Conservation (phyloP, 1,140 invertebrate genomes). For the Drosophila quadrilineata region DNA sequence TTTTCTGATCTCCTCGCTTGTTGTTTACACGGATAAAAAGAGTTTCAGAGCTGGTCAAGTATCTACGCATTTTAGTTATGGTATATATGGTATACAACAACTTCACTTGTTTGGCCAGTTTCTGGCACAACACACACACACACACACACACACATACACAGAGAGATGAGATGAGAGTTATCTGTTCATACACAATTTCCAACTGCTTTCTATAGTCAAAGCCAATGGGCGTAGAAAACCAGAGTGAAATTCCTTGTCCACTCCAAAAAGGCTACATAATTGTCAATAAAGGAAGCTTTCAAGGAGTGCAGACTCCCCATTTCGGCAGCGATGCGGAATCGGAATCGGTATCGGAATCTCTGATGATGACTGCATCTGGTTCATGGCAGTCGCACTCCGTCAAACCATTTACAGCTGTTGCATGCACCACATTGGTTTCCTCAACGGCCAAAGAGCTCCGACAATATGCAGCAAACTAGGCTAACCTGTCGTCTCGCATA, state of each 20-base stretch:
- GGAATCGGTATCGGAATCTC: conserved; percentile 25
- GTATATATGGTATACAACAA: no score
- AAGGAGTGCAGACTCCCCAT: no score
- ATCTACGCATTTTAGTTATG: conserved; percentile 18
- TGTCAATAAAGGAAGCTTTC: conserved; percentile 32
- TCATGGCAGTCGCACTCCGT: conserved; percentile 20
- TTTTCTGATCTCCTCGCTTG: conserved; percentile 28
- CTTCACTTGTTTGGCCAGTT: conserved; percentile 38
- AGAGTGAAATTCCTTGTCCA: conserved; percentile 47
- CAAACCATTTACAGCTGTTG: conserved; percentile 29
- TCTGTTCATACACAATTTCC: conserved; percentile 15
- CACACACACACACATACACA: not conserved
- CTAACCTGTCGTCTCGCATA: conserved; percentile 25
- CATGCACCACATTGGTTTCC: conserved; percentile 34
- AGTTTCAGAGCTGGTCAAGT: conserved; percentile 28
- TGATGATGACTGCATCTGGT: conserved; percentile 16
- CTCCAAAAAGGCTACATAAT: conserved; percentile 11
- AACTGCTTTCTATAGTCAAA: conserved; percentile 32
- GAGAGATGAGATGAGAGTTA: conserved; percentile 1
- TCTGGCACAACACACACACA: conserved; percentile 1
- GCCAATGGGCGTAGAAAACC: conserved; percentile 22
- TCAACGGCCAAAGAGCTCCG: conserved; percentile 1
- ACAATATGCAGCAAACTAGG: conserved; percentile 36
- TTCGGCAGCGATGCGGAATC: conserved; percentile 23
- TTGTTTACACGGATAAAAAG: conserved; percentile 34